Evolutionary conservation across 2,113 vertebrate species (phyloP).

Genomic region (Rhegmatorhina hoffmannsi): DNA sequence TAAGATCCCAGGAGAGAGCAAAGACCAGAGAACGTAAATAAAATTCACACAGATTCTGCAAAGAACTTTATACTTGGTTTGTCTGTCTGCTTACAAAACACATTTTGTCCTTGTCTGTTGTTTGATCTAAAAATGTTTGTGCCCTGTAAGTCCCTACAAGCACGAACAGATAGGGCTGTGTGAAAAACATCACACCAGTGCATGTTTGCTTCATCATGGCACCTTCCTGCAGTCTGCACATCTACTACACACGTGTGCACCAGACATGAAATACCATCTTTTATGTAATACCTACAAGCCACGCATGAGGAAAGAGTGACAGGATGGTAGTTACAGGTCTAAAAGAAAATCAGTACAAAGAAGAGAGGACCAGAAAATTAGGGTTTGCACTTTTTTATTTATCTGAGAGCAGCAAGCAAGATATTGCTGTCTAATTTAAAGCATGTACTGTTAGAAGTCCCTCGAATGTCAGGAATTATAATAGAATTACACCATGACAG

Average conservation of each 20-base stretch:
- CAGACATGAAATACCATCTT: background rate
- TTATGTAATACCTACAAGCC: background rate
- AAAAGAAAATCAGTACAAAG: background rate
- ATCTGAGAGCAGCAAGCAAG: background rate
- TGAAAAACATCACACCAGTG: background rate
- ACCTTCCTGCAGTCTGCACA: background rate
- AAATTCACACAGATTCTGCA: background rate
- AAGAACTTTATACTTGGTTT: background rate
- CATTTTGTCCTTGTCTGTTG: background rate
- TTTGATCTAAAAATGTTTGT: background rate
- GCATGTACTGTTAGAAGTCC: background rate
- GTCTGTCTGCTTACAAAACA: background rate
- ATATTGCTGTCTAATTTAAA: background rate
- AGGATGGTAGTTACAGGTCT: background rate
- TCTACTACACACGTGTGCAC: background rate
- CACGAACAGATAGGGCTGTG: background rate
- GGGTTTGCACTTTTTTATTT: background rate
- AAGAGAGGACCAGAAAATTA: background rate
- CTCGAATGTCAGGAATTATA: constrained; percentile 24
- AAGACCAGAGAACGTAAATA: background rate
- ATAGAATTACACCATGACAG: background rate
- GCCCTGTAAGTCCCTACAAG: background rate
- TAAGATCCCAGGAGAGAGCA: constrained; percentile 24
- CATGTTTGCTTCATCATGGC: background rate
- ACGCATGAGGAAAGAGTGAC: background rate